Evolutionary conservation across 2,888 invertebrate genomes (phyloP), one percentile per base, ranked within the genome.

Genomic region (Glyphotaelius pellucidus): DNA sequence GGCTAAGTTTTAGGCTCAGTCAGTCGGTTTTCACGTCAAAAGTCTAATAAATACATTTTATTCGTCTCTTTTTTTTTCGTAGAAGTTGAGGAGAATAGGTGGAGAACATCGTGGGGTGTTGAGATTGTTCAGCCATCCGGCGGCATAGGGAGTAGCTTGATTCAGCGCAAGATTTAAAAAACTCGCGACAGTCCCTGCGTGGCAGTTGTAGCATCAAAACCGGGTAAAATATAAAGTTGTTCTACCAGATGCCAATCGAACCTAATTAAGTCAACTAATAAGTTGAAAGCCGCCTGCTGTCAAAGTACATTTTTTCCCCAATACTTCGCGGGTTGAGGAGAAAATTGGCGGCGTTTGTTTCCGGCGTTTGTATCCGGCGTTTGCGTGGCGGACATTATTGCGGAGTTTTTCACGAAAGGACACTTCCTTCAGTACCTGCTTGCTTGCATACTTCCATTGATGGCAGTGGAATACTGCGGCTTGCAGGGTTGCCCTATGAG

Each of bases 391-490:
- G 86, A 7, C 47, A 67, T 14, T 86, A 25, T 42, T 86, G 35
- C 86, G n/a, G 11, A 47, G 30, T 86, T 86, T 86, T 86, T 86
- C 85, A 38, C 47, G 86, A 25, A 42, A 67, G 47, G n/a, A 86
- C 19, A 25, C 83, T 67, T 67, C 67, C 67, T 67, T 67, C 25
- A n/a, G 67, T 25, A 67, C 35, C 15, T 42, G 35, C 85, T 86
- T 86, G 35, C 86, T 83, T 38, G 83, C 35, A 83, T 83, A 83
- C 83, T 86, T 86, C 86, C 86, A 86, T 86, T 86, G 86, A 86
- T 30, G 86, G 86, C 47, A 42, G 86, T 42, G 47, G 38, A 67
- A 67, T 67, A 67, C 19, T 67, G 67, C 67, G 25, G 14, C 84
- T 38, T 14, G 84, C 19, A 32, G 84, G 15, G 47, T 0, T 47